A percentile compares a stretch with the other conserved stretches of the same genome.
Conservation (phyloP, 2,113 vertebrate genomes). For the Myodes glareolus region DNA sequence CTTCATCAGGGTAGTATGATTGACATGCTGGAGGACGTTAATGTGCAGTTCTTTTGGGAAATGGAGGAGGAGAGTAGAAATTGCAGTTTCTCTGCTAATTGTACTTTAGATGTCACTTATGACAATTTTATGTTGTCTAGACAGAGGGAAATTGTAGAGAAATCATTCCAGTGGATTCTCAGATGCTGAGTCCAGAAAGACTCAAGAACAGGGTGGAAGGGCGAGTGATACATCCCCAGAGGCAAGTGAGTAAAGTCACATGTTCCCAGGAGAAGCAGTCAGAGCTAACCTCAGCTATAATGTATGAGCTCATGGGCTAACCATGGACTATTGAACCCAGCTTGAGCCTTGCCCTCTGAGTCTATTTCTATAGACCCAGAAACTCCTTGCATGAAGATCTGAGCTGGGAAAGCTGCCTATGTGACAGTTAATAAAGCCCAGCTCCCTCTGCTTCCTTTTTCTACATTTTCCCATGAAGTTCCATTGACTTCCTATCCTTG, state of each 20-base stretch:
- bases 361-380: constrained; percentile 65
- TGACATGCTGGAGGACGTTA: constrained; percentile 85
- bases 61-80: constrained; percentile 84
- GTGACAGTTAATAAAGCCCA: constrained; percentile 31
- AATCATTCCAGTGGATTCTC: constrained; percentile 79
- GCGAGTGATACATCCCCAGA: neutral
- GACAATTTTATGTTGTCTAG: constrained; percentile 88
- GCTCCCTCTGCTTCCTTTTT: neutral
- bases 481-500: neutral
- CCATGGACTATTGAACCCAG: constrained; percentile 40
- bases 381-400: constrained; percentile 56
- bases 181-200: constrained; percentile 78
- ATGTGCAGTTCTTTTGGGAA: constrained; percentile 74
- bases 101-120: constrained; percentile 86
- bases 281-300: constrained; percentile 30
- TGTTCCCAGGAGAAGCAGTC: constrained; percentile 44
- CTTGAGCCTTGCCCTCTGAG: constrained; percentile 47
- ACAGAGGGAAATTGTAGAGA: constrained; percentile 81
- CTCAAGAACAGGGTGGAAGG: constrained; percentile 59
- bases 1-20: constrained; percentile 75
- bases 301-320: constrained; percentile 33
- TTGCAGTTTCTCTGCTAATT: constrained; percentile 86
- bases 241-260: constrained; percentile 18
- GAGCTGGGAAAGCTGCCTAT: constrained; percentile 44
- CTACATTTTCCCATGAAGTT: neutral